Conservation (phyloP, 2,888 invertebrate species). For the Scelioninae gen. 1 region DNA sequence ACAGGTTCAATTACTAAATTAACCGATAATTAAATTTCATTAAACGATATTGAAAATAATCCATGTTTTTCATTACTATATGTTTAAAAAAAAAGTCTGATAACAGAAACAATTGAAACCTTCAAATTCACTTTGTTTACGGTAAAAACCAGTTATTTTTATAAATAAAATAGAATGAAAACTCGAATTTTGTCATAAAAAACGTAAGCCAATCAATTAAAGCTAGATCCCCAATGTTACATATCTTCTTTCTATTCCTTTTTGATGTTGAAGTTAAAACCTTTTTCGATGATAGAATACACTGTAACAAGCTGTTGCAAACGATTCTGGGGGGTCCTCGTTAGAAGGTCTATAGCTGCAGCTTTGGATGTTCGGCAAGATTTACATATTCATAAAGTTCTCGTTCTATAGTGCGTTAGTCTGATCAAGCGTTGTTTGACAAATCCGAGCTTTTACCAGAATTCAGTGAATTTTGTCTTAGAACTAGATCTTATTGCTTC, state of each 20-base stretch:
- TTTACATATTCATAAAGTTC: conserved; percentile 58
- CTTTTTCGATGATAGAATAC: conserved; percentile 16
- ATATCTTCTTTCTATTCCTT: conserved; percentile 28
- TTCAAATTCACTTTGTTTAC: too few relatives aligned
- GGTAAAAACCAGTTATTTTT: neutral
- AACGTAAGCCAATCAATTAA: neutral
- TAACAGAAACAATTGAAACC: too few relatives aligned
- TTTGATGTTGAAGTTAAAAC: conserved; percentile 34
- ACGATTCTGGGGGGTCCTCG: conserved; percentile 57
- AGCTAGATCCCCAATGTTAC: neutral
- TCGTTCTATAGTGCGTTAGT: conserved; percentile 34
- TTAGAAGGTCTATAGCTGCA: conserved; percentile 26
- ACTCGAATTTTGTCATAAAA: neutral
- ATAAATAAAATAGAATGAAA: neutral
- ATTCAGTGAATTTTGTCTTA: conserved; percentile 6
- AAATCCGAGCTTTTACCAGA: conserved; percentile 37
- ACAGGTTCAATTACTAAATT: too few relatives aligned
- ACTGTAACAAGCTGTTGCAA: conserved; percentile 45
- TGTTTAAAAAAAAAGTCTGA: too few relatives aligned
- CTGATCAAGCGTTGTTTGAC: conserved; percentile 48
- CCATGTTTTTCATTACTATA: too few relatives aligned
- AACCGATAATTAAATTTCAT: too few relatives aligned
- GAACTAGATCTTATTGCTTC: neutral
- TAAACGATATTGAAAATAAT: too few relatives aligned
- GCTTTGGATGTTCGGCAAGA: conserved; percentile 37